phyloP scores from a whole-genome alignment of 1,140 invertebrate genomes.

The Myzus persicae region DNA sequence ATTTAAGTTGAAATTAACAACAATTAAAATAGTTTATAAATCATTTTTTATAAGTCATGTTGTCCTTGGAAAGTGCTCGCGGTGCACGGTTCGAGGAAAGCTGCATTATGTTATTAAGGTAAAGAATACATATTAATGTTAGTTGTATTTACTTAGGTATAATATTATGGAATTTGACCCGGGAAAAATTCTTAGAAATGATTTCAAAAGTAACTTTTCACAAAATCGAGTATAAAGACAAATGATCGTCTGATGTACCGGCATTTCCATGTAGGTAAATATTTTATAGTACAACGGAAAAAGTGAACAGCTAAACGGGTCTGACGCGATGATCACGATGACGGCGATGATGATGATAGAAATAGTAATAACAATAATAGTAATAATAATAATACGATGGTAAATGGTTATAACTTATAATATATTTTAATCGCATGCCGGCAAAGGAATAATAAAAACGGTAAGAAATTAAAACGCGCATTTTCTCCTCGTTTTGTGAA shows the following conservation, averaged over 20 bases:
- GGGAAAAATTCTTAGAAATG: not conserved
- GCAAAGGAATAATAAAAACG: slow-evolving; percentile 1
- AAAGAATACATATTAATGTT: not conserved
- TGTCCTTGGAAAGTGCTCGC: no score
- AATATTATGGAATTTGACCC: not conserved
- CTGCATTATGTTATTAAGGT: not conserved
- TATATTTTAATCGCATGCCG: not conserved
- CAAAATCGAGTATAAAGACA: not conserved
- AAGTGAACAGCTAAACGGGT: not conserved
- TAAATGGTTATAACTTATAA: not conserved
- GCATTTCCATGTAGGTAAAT: not conserved
- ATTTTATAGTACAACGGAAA: not conserved
- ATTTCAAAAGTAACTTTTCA: not conserved
- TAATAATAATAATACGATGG: not conserved
- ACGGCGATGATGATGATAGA: no score
- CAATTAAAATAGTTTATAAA: no score
- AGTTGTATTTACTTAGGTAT: not conserved
- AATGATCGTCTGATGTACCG: no score
- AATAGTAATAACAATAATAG: not conserved
- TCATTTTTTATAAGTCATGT: no score
- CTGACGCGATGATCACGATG: not conserved
- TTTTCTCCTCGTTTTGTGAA: not conserved
- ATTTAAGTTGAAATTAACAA: no score
- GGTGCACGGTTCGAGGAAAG: no score
- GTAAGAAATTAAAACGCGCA: not conserved